phyloP scores from a whole-genome alignment of 2,888 invertebrate genomes.

The Macrosiphum euphorbiae region DNA sequence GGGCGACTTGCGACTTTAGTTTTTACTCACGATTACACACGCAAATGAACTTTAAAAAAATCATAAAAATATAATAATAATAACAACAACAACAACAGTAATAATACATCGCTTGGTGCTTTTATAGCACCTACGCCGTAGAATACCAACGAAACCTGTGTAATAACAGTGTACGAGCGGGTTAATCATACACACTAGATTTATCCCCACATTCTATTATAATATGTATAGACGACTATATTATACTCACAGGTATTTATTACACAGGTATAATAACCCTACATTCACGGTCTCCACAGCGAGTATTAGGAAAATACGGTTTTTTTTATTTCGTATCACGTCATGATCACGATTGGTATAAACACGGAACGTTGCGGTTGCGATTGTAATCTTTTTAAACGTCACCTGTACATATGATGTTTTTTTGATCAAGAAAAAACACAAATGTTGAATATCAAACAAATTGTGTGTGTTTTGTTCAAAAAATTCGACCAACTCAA shows the following conservation, averaged over 20 bases:
- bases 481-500: not conserved
- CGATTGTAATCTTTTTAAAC: not conserved
- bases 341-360: not conserved
- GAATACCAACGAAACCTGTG: not conserved
- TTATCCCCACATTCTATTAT: not conserved
- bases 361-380: not conserved
- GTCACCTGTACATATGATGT: not conserved
- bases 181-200: not conserved
- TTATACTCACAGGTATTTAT: not conserved
- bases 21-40: not conserved
- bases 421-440: not conserved
- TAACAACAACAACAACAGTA: not conserved
- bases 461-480: not conserved
- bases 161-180: not conserved
- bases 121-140: not conserved
- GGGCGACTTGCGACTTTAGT: conserved; percentile 23
- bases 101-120: not conserved
- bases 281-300: not conserved
- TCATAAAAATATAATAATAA: not conserved
- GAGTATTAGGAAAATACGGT: not conserved
- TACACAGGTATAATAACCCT: too few species aligned
- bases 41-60: conserved; percentile 25
- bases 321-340: not conserved
- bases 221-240: not conserved
- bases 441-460: not conserved